Conservation (phyloP, 2,888 invertebrate species). For the Monochamus alternatus region DNA sequence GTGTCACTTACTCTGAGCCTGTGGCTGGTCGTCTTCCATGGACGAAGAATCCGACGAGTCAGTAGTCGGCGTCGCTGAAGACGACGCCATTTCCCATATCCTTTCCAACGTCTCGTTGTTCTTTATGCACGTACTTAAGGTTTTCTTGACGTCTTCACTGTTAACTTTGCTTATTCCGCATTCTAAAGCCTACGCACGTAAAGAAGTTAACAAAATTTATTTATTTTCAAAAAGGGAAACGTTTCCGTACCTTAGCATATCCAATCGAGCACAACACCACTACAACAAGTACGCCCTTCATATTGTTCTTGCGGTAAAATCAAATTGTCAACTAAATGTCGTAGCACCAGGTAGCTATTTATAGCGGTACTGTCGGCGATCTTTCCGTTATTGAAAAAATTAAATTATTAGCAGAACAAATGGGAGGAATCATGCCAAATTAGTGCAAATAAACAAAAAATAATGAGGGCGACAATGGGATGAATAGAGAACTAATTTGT, state of each 20-base stretch:
- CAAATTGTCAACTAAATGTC: conserved; percentile 5
- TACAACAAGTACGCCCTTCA: conserved; percentile 38
- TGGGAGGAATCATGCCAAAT: conserved; percentile 62
- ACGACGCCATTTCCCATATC: conserved; percentile 63
- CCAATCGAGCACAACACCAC: conserved; percentile 33
- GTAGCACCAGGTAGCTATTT: conserved; percentile 1
- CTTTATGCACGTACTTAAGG: conserved; percentile 55
- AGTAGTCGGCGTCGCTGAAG: conserved; percentile 32
- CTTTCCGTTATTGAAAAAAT: conserved; percentile 38
- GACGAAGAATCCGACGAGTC: conserved; percentile 23
- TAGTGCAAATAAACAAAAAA: conserved; percentile 52
- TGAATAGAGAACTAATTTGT: conserved; percentile 56
- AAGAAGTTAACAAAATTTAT: background rate
- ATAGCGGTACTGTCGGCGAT: conserved; percentile 27
- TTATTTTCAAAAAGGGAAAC: background rate
- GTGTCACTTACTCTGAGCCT: background rate
- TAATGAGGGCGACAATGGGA: conserved; percentile 41
- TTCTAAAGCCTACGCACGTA: conserved; percentile 61
- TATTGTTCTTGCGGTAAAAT: conserved; percentile 24
- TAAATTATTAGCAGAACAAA: conserved; percentile 47
- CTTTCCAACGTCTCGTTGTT: conserved; percentile 58
- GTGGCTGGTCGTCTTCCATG: background rate
- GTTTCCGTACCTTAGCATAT: conserved; percentile 39
- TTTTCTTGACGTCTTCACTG: conserved; percentile 50
- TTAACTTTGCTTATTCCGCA: conserved; percentile 60